These are phyloP conservation scores for Rousettus leschenaultii DNA, from an alignment of 2,113 vertebrate species.

Conservation along the genomic window DNA sequence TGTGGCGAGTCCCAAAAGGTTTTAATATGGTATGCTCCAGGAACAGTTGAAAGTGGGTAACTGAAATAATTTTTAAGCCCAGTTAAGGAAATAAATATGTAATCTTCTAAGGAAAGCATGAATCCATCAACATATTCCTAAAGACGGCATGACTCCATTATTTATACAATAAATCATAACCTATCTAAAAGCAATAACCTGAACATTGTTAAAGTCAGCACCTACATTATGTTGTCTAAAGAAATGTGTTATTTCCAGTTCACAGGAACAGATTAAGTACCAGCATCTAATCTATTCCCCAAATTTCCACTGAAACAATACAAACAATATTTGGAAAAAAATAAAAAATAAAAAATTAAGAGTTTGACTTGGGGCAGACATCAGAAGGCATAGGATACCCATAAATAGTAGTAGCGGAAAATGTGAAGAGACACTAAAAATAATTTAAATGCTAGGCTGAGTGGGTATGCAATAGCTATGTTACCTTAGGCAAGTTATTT, in stretches of 20 bases:
- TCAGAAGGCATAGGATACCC: no score
- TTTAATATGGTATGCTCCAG: background rate
- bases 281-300: constrained; percentile 1
- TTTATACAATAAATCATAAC: background rate
- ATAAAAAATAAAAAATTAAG: background rate
- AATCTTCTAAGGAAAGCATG: background rate
- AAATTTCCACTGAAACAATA: constrained; percentile 17
- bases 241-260: constrained; percentile 26
- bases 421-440: no score
- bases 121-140: background rate
- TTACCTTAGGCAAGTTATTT: no score
- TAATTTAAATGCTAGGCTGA: no score
- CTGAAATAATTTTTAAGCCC: constrained; percentile 9
- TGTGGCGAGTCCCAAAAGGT: background rate
- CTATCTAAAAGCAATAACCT: background rate
- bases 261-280: background rate
- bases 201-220: background rate
- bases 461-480: no score
- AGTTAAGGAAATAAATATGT: background rate
- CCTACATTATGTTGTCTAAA: constrained; percentile 19
- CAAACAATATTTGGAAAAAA: background rate
- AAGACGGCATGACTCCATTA: background rate
- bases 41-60: background rate
- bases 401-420: no score
- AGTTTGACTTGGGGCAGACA: no score